These are phyloP conservation scores for Trachelus troglodyta DNA, from an alignment of 2,888 invertebrate genomes.

Conservation along the genomic window DNA sequence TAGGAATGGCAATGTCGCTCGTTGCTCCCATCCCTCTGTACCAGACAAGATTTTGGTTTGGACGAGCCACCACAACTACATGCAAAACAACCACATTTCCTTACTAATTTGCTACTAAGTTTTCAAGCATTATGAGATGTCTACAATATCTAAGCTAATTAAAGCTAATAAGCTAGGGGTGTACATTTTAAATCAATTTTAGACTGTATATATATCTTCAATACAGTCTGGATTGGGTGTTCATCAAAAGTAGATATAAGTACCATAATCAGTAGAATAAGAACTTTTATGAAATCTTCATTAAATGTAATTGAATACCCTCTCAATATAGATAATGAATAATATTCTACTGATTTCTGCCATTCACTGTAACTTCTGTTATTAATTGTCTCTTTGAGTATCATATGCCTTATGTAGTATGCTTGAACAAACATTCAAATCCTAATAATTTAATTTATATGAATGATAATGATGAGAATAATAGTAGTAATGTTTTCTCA, in stretches of 20 bases:
- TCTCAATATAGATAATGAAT: background rate
- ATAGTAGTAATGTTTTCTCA: background rate
- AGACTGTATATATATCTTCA: background rate
- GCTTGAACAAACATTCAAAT: background rate
- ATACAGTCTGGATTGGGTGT: background rate
- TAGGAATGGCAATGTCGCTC: constrained; percentile 69
- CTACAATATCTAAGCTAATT: background rate
- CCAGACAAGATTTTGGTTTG: constrained; percentile 76
- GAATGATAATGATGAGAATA: background rate
- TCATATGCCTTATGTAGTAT: background rate
- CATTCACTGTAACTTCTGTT: no score
- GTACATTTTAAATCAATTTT: background rate
- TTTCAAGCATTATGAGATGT: constrained; percentile 42
- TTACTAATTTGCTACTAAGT: constrained; percentile 53
- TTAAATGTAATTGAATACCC: background rate
- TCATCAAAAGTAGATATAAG: background rate
- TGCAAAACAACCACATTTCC: constrained; percentile 65
- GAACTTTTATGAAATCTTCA: background rate
- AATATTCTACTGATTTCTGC: background rate
- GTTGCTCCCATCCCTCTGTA: constrained; percentile 70
- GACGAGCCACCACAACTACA: constrained; percentile 73
- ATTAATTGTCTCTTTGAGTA: no score
- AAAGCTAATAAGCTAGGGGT: background rate
- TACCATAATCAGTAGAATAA: background rate
- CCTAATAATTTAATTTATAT: background rate